These are phyloP conservation scores for Meloe dianella DNA, from an alignment of 2,888 invertebrate species.

Conservation along the genomic window DNA sequence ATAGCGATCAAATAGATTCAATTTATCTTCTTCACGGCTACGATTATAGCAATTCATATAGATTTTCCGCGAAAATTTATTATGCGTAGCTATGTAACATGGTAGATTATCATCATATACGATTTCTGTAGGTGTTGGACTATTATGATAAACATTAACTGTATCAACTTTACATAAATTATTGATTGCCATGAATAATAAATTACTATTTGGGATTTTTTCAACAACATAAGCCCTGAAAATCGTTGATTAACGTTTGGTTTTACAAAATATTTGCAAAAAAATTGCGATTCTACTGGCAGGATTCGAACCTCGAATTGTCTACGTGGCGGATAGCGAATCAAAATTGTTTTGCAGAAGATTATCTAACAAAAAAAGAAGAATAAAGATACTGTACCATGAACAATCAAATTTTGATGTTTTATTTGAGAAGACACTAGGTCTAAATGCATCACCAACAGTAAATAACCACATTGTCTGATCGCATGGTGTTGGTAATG, in stretches of 20 bases:
- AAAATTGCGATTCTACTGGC: background rate
- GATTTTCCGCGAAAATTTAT: slow-evolving; percentile 53
- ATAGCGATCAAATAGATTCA: slow-evolving; percentile 36
- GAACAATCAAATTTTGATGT: slow-evolving; percentile 58
- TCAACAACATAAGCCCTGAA: slow-evolving; percentile 74
- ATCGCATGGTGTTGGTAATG: slow-evolving; percentile 85
- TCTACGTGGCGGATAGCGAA: background rate
- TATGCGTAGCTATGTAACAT: slow-evolving; percentile 55
- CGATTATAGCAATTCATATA: slow-evolving; percentile 53
- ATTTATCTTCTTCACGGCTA: slow-evolving; percentile 36
- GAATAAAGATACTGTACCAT: slow-evolving; percentile 71
- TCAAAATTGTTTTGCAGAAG: no score
- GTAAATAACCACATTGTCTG: slow-evolving; percentile 64
- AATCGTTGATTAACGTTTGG: slow-evolving; percentile 13
- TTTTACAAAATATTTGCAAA: background rate
- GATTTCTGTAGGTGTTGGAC: slow-evolving; percentile 53
- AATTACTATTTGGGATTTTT: slow-evolving; percentile 77
- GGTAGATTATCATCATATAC: slow-evolving; percentile 50
- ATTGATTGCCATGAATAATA: slow-evolving; percentile 79
- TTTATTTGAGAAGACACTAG: slow-evolving; percentile 38
- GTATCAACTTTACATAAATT: slow-evolving; percentile 62
- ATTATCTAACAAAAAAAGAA: no score
- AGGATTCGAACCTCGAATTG: no score
- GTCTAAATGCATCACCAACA: slow-evolving; percentile 40
- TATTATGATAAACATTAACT: slow-evolving; percentile 41